These are phyloP conservation scores for Cyphomyrus plagiostoma DNA, from an alignment of 2,113 vertebrate genomes.

Conservation along the genomic window DNA sequence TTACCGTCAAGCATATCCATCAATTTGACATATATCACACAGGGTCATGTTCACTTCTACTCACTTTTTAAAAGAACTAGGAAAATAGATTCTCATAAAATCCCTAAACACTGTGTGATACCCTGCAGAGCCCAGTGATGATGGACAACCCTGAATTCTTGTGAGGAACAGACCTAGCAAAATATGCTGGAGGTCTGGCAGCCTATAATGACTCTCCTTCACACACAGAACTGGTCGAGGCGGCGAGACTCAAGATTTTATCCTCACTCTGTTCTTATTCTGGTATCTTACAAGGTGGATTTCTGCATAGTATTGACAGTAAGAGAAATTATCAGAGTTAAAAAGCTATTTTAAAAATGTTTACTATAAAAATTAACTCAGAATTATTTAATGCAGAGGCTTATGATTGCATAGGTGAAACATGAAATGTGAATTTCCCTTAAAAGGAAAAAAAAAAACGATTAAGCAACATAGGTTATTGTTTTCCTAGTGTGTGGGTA, in stretches of 20 bases:
- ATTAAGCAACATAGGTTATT: background rate
- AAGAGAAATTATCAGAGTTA: background rate
- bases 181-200: background rate
- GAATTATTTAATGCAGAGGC: background rate
- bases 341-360: background rate
- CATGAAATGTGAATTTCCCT: background rate
- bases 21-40: background rate
- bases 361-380: background rate
- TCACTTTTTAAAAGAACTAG: background rate
- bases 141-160: background rate
- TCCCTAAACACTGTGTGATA: background rate
- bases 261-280: background rate
- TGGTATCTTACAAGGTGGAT: background rate
- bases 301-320: background rate
- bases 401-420: background rate
- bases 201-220: background rate
- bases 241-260: background rate
- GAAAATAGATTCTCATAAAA: background rate
- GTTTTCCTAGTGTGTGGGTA: background rate
- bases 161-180: background rate
- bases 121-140: background rate
- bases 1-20: background rate
- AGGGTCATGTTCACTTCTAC: background rate
- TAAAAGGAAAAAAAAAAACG: background rate
- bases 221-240: background rate